A percentile compares a stretch with the other conserved stretches of the same genome.
Conservation (phyloP, 2,113 vertebrate species). For the Plotosus lineatus region DNA sequence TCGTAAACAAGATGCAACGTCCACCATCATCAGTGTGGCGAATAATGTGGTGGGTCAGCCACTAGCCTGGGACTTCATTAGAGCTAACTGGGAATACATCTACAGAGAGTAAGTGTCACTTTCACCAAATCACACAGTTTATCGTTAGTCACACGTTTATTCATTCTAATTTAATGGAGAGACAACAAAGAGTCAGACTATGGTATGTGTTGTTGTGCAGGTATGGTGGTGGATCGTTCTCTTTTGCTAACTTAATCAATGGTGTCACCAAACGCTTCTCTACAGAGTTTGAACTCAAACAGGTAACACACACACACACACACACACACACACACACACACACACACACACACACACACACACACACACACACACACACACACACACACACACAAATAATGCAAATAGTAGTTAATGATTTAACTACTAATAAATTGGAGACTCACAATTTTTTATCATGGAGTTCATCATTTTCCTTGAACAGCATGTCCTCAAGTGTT, state of each 20-base stretch:
- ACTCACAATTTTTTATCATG: no score
- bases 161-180: no score
- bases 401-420: no score
- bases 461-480: no score
- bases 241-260: constrained; percentile 84
- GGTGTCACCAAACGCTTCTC: constrained; percentile 82
- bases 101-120: constrained; percentile 79
- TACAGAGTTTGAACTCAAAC: constrained; percentile 77
- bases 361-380: background rate
- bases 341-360: background rate
- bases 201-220: constrained; percentile 62
- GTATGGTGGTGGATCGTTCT: constrained; percentile 88
- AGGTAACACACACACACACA: constrained; percentile 69
- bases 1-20: constrained; percentile 86
- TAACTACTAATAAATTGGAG: no score
- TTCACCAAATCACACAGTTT: background rate
- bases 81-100: constrained; percentile 77
- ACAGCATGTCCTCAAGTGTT: background rate
- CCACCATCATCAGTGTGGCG: constrained; percentile 85
- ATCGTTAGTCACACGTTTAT: background rate
- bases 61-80: constrained; percentile 90
- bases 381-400: background rate
- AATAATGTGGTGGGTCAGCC: constrained; percentile 81
- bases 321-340: background rate
- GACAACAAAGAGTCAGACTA: background rate